phyloP scores from a whole-genome alignment of 2,797 vertebrate species.

The Lacerta agilis region DNA sequence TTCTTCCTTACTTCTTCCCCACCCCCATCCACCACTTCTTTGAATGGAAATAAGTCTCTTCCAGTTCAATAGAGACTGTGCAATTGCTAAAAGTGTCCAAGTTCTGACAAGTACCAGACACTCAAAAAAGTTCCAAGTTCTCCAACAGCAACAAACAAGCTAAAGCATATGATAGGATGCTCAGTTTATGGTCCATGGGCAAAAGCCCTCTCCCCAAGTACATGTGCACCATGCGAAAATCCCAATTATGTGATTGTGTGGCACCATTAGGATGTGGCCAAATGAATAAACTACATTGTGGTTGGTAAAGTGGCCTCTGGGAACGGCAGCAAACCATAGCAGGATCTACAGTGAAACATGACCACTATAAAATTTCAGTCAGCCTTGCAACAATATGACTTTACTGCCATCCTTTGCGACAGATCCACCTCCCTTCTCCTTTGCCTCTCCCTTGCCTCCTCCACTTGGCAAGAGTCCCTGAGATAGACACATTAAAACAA shows the following conservation, averaged over 20 bases:
- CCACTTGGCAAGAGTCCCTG: neutral
- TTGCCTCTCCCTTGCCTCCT: neutral
- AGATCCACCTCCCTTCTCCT: neutral
- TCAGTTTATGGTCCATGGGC: neutral
- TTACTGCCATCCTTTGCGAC: too few species aligned
- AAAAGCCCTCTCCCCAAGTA: neutral
- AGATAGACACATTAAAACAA: neutral
- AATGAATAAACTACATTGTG: neutral
- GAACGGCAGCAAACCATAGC: neutral
- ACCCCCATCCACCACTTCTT: neutral
- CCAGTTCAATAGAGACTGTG: neutral
- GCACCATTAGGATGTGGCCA: neutral
- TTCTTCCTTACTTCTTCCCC: neutral
- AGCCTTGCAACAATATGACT: neutral
- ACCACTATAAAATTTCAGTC: neutral
- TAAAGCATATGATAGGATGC: neutral
- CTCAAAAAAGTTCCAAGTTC: neutral
- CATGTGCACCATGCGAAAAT: neutral
- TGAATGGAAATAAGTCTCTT: neutral
- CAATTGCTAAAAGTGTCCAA: neutral
- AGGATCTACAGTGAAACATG: neutral
- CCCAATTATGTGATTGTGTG: neutral
- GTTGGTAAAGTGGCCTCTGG: neutral
- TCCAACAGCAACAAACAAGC: neutral
- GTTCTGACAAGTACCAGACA: neutral